A percentile compares a stretch with the other conserved stretches of the same genome.
These are phyloP conservation scores for Plectus sambesii DNA, from an alignment of 1,140 invertebrate species.

Conservation along the genomic window DNA sequence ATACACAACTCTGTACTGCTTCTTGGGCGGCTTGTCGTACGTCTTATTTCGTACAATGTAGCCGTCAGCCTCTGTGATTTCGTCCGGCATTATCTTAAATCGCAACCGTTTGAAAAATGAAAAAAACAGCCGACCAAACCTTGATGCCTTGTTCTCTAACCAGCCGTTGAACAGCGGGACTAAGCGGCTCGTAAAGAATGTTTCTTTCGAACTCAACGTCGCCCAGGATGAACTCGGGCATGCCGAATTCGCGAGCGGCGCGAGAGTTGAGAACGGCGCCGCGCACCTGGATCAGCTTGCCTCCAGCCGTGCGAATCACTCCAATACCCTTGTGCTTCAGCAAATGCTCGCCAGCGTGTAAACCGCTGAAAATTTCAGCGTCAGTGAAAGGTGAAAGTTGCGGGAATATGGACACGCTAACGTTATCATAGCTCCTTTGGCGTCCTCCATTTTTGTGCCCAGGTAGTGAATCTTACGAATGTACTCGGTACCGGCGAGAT, in stretches of 20 bases:
- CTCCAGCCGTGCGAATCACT: conserved; percentile 42
- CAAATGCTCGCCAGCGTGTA: conserved; percentile 28
- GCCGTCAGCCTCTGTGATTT: conserved; percentile 41
- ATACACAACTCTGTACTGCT: conserved; percentile 24
- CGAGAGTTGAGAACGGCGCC: conserved; percentile 36
- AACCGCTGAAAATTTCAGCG: conserved; percentile 17
- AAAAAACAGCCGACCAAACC: conserved; percentile 25
- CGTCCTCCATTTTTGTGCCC: conserved; percentile 46
- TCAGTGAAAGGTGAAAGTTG: conserved; percentile 22
- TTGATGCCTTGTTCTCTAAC: conserved; percentile 42
- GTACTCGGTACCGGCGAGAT: conserved; percentile 43
- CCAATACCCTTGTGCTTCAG: conserved; percentile 41
- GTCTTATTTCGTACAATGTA: conserved; percentile 38
- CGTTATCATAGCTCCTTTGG: conserved; percentile 41
- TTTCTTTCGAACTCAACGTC: conserved; percentile 41
- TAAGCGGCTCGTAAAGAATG: conserved; percentile 42
- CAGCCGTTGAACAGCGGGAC: conserved; percentile 31
- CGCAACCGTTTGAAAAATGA: conserved; percentile 1
- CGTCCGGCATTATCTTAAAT: conserved; percentile 40
- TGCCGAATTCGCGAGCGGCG: conserved; percentile 35
- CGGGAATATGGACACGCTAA: conserved; percentile 27
- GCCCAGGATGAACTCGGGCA: conserved; percentile 37
- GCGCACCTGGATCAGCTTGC: conserved; percentile 40
- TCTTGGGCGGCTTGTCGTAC: conserved; percentile 27
- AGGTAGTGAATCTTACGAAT: conserved; percentile 43